Base-by-base conservation (phyloP, 2,888 invertebrate species). In the Tanytarsus gracilentus region DNA sequence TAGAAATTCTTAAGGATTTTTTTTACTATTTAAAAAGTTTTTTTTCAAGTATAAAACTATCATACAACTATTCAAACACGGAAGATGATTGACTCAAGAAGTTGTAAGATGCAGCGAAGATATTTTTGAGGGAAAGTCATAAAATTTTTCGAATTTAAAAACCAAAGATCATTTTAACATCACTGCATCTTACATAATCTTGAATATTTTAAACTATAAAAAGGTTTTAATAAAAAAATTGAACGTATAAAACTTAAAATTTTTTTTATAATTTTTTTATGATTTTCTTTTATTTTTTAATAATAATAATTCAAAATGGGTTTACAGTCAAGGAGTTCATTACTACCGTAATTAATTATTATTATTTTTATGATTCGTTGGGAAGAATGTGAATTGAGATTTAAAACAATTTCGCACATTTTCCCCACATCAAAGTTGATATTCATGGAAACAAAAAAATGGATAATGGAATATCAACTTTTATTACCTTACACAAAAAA, bases 31-130 rank as follows among this genome's bases (percentile, higher is more conserved):
- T 49, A 26, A 8, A 26, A 49, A 16, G 49, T 49, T 49, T 49
- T 18, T 11, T 9, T 30, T 56, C 44, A 56, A 56, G 56, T 56
- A 56, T 56, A 56, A 56, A 56, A 56, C 39, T 53, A 53, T 53
- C 53, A 36, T 53, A 53, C 53, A 53, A 53, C 53, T 53, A 53
- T 36, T 36, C 27, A 29, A 25, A 36, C 36, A 36, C 36, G 9
- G 39, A 33, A 25, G 26, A 18, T 26, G 51, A n/a, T n/a, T n/a
- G 26, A 30, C 52, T 29, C 52, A 30, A 44, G 16, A 51, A 33
- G 40, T n/a, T n/a, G n/a, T n/a, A n/a, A n/a, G n/a, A n/a, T n/a
- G n/a, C n/a, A n/a, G n/a, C n/a, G n/a, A n/a, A n/a, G n/a, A n/a
- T n/a, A n/a, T n/a, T n/a, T n/a, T n/a, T n/a, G n/a, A n/a, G n/a